Conservation (phyloP, 1,140 invertebrate species). For the Homarus americanus region DNA sequence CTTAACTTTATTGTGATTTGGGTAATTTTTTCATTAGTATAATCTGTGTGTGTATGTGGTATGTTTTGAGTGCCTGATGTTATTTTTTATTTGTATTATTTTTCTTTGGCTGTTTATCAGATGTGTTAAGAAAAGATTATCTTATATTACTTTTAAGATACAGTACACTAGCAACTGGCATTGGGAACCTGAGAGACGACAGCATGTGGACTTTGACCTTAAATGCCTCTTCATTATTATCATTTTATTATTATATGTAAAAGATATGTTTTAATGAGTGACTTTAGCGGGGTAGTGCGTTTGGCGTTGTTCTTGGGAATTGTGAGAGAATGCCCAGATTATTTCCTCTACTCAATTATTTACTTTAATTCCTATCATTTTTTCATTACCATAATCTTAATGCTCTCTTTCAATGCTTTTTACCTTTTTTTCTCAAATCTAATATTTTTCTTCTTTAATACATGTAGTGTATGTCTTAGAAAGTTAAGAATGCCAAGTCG, state of each 20-base stretch:
- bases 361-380: conserved; percentile 28
- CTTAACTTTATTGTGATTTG: no score
- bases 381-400: conserved; percentile 26
- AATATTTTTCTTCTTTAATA: conserved; percentile 39
- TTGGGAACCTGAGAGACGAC: conserved; percentile 11
- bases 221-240: conserved; percentile 2
- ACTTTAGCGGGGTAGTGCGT: conserved; percentile 57
- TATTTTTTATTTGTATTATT: conserved; percentile 13
- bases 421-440: not conserved
- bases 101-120: not conserved
- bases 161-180: not conserved
- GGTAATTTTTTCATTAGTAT: no score
- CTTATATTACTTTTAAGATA: not conserved
- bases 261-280: conserved; percentile 13
- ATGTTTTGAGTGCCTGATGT: not conserved
- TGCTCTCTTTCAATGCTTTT: not conserved
- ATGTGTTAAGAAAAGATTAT: not conserved
- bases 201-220: conserved; percentile 22
- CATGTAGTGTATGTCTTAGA: conserved; percentile 53
- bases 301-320: conserved; percentile 40
- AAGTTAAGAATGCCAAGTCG: conserved; percentile 46
- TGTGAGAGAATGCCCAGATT: conserved; percentile 40
- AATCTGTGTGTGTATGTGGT: not conserved
- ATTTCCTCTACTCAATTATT: conserved; percentile 22
- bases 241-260: not conserved